Evolutionary conservation across 2,888 invertebrate genomes (phyloP).

Genomic region (Helicoverpa assulta): DNA sequence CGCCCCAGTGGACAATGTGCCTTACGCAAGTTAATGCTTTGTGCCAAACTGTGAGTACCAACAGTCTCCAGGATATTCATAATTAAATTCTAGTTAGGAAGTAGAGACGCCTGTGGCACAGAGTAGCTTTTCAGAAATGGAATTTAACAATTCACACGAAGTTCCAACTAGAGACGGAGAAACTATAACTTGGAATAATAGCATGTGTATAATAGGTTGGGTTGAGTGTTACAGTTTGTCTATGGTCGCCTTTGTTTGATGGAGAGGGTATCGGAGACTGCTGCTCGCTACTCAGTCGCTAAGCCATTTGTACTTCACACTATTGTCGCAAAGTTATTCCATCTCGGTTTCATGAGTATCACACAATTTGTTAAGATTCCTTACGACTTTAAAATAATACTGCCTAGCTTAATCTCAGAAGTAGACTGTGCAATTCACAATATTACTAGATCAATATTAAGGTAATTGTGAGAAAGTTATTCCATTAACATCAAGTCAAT

Average conservation of each 20-base stretch:
- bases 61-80: slow-evolving; percentile 83
- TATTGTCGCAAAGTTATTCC: slow-evolving; percentile 42
- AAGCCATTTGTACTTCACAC: slow-evolving; percentile 25
- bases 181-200: slow-evolving; percentile 79
- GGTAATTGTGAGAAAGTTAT: too few species aligned
- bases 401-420: background rate
- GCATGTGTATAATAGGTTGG: slow-evolving; percentile 71
- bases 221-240: slow-evolving; percentile 61
- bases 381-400: slow-evolving; percentile 2
- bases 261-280: slow-evolving; percentile 28
- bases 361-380: slow-evolving; percentile 22
- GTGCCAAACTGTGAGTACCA: slow-evolving; percentile 67
- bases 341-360: slow-evolving; percentile 22
- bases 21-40: slow-evolving; percentile 68
- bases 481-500: background rate
- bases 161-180: slow-evolving; percentile 79
- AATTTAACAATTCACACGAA: slow-evolving; percentile 88
- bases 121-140: slow-evolving; percentile 83
- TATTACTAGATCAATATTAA: too few species aligned
- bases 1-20: slow-evolving; percentile 52
- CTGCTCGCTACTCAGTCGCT: slow-evolving; percentile 17
- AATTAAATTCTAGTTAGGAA: slow-evolving; percentile 88
- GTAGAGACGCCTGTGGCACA: slow-evolving; percentile 76
- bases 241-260: slow-evolving; percentile 61
- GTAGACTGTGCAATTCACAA: background rate